Evolutionary conservation across 1,140 invertebrate species (phyloP).

Genomic region (Acromyrmex charruanus): DNA sequence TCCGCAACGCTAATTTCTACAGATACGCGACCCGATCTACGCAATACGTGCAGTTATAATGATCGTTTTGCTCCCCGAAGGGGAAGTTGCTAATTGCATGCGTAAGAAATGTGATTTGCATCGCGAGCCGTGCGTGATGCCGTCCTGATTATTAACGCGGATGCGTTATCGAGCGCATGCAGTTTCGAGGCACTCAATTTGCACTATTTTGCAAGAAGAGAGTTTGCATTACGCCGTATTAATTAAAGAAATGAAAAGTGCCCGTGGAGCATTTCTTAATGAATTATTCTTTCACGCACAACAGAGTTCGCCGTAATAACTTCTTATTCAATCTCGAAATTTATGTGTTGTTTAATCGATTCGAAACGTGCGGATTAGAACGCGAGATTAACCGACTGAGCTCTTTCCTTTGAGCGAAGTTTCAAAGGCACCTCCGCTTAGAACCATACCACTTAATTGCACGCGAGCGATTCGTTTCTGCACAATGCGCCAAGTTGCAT

Average conservation of each 20-base stretch:
- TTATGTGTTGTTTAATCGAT: conserved; percentile 40
- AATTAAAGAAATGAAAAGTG: conserved; percentile 40
- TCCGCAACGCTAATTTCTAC: conserved; percentile 60
- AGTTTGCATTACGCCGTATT: neutral
- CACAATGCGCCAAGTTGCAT: conserved; percentile 53
- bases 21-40: conserved; percentile 52
- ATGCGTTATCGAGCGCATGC: conserved; percentile 8
- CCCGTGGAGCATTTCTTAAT: neutral
- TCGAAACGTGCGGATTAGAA: conserved; percentile 26
- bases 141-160: neutral
- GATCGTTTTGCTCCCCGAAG: conserved; percentile 33
- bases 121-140: neutral
- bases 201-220: neutral
- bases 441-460: conserved; percentile 58
- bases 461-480: conserved; percentile 42
- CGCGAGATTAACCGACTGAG: conserved; percentile 7
- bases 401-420: conserved; percentile 24
- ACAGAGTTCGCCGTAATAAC: neutral
- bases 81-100: conserved; percentile 25
- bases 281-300: conserved; percentile 30
- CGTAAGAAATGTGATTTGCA: conserved; percentile 30
- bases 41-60: conserved; percentile 42
- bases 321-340: conserved; percentile 36
- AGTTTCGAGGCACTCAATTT: neutral
- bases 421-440: conserved; percentile 49